Evolutionary conservation across 2,888 invertebrate genomes (phyloP), one percentile per base, ranked within the genome.

Genomic region (Julus scandinavius): DNA sequence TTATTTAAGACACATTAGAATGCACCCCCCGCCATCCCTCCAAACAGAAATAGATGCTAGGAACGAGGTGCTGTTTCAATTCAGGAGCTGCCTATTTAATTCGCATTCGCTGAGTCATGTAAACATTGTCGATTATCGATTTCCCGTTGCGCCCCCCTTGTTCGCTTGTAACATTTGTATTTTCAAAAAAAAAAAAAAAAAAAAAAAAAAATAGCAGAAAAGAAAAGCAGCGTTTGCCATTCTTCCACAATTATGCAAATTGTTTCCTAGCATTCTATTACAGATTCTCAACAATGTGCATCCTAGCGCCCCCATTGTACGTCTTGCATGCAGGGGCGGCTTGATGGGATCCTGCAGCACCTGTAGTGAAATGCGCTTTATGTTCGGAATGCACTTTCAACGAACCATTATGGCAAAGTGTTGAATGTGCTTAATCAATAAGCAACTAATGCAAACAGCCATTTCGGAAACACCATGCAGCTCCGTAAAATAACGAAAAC

Each of bases 101-200:
- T 72, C 72, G 72, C 72, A 72, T 72, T 72, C 72, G 72, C 72
- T 72, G 72, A 72, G 72, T 72, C 72, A 72, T 72, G 72, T 72
- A 72, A 72, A 72, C 72, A 72, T 72, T 9, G 72, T 72, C 72
- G 72, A 72, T 72, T 72, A 72, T 72, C 72, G 72, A 72, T 72
- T 72, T 72, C 72, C 29, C 72, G 72, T 72, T 9, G 72, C 72
- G 72, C n/a, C 72, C 72, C 72, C 72, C 72, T n/a, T 72, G 29
- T 72, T 29, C 17, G 72, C 29, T 6, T 6, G 29, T 11, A 72
- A 29, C 72, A 72, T 72, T 72, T 72, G 72, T 72, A 72, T 29
- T 72, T 72, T 72, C 29, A 7, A 72, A 72, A 72, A 54, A 72
- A 72, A 72, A 11, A 29, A n/a, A 5, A 45, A 7, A 45, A 6